Conservation (phyloP, 2,888 invertebrate genomes). For the Vannuccia rotundouncinata region DNA sequence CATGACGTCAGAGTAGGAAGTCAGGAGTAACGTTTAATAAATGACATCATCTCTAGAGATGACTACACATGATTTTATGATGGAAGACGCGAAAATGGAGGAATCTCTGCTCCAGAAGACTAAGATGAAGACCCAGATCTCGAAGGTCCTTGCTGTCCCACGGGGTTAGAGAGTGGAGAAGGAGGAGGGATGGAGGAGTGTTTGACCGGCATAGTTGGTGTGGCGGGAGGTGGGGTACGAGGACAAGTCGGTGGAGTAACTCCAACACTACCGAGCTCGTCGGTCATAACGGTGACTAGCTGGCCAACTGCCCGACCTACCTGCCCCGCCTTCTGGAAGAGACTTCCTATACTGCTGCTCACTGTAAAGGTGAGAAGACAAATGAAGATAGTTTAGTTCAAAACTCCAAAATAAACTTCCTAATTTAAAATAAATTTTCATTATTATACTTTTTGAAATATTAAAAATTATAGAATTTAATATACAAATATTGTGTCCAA, state of each 20-base stretch:
- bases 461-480: too few species aligned
- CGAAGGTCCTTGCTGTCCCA: too few species aligned
- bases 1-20: too few species aligned
- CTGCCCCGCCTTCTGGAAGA: constrained; percentile 37
- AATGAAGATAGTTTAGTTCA: not conserved
- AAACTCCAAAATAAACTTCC: not conserved
- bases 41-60: too few species aligned
- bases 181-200: not conserved
- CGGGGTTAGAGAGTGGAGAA: too few species aligned
- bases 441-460: too few species aligned
- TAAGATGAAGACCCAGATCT: too few species aligned
- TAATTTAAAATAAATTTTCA: not conserved
- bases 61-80: too few species aligned
- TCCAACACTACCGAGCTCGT: constrained; percentile 25
- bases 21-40: too few species aligned
- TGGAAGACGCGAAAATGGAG: too few species aligned
- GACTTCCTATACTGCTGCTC: constrained; percentile 33
- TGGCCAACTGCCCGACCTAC: constrained; percentile 36
- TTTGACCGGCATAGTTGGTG: not conserved
- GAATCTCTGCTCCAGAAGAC: too few species aligned
- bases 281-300: constrained; percentile 36
- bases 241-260: not conserved
- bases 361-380: not conserved
- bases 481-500: too few species aligned
- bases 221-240: not conserved